A percentile compares a stretch with the other conserved stretches of the same genome.
These are phyloP conservation scores for Ardeotis arabs DNA, from an alignment of 2,113 vertebrate species.

Conservation along the genomic window DNA sequence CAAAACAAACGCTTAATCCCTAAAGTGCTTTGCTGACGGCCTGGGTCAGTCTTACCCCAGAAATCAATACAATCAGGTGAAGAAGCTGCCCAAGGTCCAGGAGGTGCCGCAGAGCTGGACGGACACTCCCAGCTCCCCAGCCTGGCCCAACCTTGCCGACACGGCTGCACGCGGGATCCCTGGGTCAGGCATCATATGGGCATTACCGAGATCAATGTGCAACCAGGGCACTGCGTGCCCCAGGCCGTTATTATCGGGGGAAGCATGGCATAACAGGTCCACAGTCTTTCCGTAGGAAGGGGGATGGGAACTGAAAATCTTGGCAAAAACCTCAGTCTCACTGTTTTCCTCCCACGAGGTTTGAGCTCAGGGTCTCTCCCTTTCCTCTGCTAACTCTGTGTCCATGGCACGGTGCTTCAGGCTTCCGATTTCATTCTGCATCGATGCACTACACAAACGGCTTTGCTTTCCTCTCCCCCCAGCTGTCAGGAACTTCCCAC, in stretches of 20 bases:
- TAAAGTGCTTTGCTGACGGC: background rate
- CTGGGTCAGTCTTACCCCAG: background rate
- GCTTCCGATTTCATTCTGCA: background rate
- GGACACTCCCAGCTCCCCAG: background rate
- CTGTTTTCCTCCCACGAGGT: background rate
- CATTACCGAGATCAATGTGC: background rate
- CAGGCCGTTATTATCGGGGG: fast-evolving
- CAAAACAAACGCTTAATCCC: background rate
- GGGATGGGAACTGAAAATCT: background rate
- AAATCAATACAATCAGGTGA: background rate
- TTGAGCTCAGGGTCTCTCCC: background rate
- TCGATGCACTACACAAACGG: fast-evolving
- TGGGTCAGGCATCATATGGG: background rate
- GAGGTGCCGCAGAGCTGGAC: background rate
- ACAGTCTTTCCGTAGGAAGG: background rate
- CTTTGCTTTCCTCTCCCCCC: background rate
- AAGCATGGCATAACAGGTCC: background rate
- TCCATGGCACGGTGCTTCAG: background rate
- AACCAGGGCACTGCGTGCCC: background rate
- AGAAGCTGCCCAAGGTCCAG: background rate
- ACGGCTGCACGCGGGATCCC: fast-evolving
- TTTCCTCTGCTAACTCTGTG: background rate
- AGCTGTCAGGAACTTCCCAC: background rate
- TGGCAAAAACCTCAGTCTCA: background rate
- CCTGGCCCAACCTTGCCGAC: fast-evolving